Evolutionary conservation across 2,797 vertebrate genomes (phyloP).

Genomic region (Myotis planiceps): DNA sequence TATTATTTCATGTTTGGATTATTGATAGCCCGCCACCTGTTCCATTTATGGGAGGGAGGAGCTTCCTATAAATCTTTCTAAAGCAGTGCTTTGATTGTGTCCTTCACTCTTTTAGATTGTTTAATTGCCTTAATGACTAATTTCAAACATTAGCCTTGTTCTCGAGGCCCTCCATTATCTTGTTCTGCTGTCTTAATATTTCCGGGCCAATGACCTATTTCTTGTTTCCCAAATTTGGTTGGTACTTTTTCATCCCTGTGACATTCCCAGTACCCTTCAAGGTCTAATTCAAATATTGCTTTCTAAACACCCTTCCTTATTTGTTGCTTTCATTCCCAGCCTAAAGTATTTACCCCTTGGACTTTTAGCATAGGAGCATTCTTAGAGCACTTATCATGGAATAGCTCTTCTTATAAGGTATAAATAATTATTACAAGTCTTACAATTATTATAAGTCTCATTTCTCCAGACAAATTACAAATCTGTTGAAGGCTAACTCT

Average conservation of each 20-base stretch:
- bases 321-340: background rate
- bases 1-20: constrained; percentile 18
- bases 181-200: background rate
- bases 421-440: constrained; percentile 29
- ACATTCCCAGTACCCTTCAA: background rate
- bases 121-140: constrained; percentile 6
- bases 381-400: background rate
- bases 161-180: background rate
- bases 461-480: background rate
- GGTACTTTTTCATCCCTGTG: background rate
- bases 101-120: background rate
- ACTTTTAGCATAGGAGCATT: background rate
- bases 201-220: constrained; percentile 13
- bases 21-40: constrained; percentile 18
- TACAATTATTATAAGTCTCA: constrained; percentile 5
- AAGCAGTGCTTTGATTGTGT: background rate
- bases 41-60: background rate
- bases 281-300: background rate
- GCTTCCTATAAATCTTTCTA: constrained; percentile 3
- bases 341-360: background rate
- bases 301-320: background rate
- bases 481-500: background rate
- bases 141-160: constrained; percentile 24
- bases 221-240: background rate
- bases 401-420: background rate